Conservation (phyloP, 2,113 vertebrate species). For the Xenopus tropicalis region DNA sequence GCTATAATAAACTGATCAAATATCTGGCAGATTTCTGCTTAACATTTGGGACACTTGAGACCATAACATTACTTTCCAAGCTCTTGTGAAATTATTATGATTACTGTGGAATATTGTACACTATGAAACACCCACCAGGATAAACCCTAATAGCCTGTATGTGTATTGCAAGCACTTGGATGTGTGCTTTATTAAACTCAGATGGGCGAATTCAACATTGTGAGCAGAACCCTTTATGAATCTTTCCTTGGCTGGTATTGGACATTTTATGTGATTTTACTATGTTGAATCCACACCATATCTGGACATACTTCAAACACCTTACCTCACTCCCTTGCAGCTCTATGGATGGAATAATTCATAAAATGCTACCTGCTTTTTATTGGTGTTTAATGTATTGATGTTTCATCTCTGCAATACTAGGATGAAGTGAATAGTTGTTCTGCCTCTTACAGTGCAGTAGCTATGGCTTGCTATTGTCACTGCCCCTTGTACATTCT, state of each 20-base stretch:
- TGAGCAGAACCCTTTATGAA: slow-evolving; percentile 9
- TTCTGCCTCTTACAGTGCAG: no score
- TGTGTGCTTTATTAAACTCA: slow-evolving; percentile 25
- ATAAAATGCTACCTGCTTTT: no score
- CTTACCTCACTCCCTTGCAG: not conserved
- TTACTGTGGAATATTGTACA: not conserved
- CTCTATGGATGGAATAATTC: not conserved
- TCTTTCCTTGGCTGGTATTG: slow-evolving; percentile 21
- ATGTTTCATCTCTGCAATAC: no score
- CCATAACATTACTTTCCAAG: no score
- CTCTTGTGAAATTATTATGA: no score
- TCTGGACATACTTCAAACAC: slow-evolving; percentile 21
- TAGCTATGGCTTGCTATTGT: no score
- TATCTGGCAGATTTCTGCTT: no score
- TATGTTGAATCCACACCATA: not conserved
- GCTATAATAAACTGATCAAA: no score
- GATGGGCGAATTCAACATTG: slow-evolving; percentile 22
- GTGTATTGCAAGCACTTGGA: slow-evolving; percentile 9
- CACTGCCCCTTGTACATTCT: no score
- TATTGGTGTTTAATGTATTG: no score
- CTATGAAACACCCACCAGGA: slow-evolving; percentile 17
- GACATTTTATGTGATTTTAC: not conserved
- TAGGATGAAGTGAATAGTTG: no score
- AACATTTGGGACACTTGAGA: no score
- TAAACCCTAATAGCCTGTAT: slow-evolving; percentile 7